Evolutionary conservation across 1,140 invertebrate species (phyloP).

Genomic region (Cherax quadricarinatus): DNA sequence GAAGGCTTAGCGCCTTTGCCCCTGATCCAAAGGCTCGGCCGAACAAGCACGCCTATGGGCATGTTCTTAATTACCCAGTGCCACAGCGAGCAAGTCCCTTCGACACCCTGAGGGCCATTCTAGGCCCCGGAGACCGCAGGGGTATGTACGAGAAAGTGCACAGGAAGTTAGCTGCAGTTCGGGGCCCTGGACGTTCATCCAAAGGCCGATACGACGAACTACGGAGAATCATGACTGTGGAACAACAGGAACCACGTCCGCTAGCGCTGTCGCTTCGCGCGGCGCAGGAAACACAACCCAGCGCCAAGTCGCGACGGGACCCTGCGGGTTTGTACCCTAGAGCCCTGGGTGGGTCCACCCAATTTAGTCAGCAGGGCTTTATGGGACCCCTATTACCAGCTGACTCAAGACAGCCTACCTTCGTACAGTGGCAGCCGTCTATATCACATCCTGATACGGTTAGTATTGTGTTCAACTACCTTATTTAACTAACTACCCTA

Average conservation of each 20-base stretch:
- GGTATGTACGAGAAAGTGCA: conserved; percentile 56
- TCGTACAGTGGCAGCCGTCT: conserved; percentile 37
- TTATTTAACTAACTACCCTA: too few relatives aligned
- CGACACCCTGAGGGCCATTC: conserved; percentile 49
- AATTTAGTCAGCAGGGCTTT: conserved; percentile 53
- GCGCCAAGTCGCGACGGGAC: conserved; percentile 24
- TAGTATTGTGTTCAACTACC: neutral
- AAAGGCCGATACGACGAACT: conserved; percentile 41
- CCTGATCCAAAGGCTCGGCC: conserved; percentile 49
- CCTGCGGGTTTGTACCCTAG: conserved; percentile 36
- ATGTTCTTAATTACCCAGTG: conserved; percentile 17
- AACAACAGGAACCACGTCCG: conserved; percentile 56
- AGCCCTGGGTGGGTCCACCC: conserved; percentile 23
- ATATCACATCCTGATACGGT: conserved; percentile 33
- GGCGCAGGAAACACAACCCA: neutral
- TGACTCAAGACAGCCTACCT: conserved; percentile 17
- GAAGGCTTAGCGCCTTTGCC: conserved; percentile 78
- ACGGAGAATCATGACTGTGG: conserved; percentile 6
- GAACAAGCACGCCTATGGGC: conserved; percentile 43
- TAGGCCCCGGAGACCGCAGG: conserved; percentile 52
- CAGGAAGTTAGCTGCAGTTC: conserved; percentile 34
- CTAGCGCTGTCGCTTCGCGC: conserved; percentile 60
- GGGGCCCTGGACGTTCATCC: conserved; percentile 30
- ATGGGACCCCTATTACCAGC: conserved; percentile 46
- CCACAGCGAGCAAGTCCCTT: conserved; percentile 37